These are phyloP conservation scores for Thunnus maccoyii DNA, from an alignment of 2,113 vertebrate species.

Conservation along the genomic window DNA sequence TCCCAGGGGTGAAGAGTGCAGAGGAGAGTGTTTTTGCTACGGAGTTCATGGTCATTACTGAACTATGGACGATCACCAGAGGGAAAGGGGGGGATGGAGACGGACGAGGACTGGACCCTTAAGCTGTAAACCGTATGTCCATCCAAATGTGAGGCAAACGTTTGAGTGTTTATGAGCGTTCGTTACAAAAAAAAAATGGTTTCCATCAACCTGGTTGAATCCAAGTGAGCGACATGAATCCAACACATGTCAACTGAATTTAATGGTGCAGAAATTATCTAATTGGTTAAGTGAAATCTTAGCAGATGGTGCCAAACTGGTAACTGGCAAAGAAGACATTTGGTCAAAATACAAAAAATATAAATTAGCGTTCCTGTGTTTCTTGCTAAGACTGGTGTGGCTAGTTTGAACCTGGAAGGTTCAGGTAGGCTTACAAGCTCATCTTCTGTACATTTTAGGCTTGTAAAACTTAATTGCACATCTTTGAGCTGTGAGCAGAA, in stretches of 20 bases:
- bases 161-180: not conserved
- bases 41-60: constrained; percentile 46
- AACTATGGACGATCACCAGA: constrained; percentile 18
- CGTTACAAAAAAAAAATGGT: not conserved
- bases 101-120: not conserved
- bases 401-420: no score
- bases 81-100: not conserved
- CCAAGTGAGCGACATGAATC: not conserved
- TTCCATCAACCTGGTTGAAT: not conserved
- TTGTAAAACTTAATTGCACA: no score
- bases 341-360: no score
- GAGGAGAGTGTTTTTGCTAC: constrained; percentile 20
- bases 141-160: not conserved
- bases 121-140: not conserved
- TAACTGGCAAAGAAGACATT: no score
- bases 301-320: no score
- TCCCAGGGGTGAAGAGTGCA: constrained; percentile 53
- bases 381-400: no score
- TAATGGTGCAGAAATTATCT: no score
- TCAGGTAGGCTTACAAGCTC: no score
- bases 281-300: no score
- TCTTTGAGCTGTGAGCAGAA: no score
- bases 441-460: no score
- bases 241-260: not conserved
- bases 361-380: no score